Evolutionary conservation across 1,140 invertebrate genomes (phyloP).

Genomic region (Lamellibrachia luymesi): DNA sequence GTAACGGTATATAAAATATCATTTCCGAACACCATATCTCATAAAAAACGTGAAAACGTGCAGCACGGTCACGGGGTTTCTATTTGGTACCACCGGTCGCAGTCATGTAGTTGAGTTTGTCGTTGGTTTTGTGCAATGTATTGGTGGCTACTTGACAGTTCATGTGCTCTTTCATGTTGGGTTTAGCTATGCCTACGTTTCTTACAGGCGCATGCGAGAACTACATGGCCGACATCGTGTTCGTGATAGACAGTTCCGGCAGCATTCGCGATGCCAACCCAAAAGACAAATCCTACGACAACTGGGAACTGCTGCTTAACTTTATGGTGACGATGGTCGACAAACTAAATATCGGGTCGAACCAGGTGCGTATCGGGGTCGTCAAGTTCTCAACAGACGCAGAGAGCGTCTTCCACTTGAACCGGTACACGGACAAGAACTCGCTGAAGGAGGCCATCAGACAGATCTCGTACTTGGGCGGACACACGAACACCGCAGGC

Average conservation of each 20-base stretch:
- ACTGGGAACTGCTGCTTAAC: slow-evolving; percentile 15
- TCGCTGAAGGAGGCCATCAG: background rate
- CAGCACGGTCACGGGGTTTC: background rate
- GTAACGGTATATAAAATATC: too few relatives aligned
- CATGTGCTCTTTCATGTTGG: background rate
- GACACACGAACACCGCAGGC: slow-evolving; percentile 17
- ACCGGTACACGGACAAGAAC: slow-evolving; percentile 14
- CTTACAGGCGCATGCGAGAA: background rate
- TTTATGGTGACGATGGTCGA: slow-evolving; percentile 16
- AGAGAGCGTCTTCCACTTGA: slow-evolving; percentile 14
- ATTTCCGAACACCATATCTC: background rate
- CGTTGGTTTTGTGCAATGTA: too few relatives aligned
- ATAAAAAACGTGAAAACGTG: background rate
- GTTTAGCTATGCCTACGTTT: background rate
- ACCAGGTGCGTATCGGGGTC: slow-evolving; percentile 15
- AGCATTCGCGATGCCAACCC: slow-evolving; percentile 21
- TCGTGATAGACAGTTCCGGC: slow-evolving; percentile 20
- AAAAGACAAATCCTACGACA: background rate
- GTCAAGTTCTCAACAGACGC: slow-evolving; percentile 14
- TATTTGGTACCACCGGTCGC: too few relatives aligned
- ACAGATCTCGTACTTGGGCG: background rate
- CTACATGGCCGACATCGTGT: slow-evolving; percentile 20
- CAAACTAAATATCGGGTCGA: background rate
- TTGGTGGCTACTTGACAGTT: too few relatives aligned
- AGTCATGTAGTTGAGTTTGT: too few relatives aligned